Evolutionary conservation across 2,113 vertebrate species (phyloP).

Genomic region (Sylvia atricapilla): DNA sequence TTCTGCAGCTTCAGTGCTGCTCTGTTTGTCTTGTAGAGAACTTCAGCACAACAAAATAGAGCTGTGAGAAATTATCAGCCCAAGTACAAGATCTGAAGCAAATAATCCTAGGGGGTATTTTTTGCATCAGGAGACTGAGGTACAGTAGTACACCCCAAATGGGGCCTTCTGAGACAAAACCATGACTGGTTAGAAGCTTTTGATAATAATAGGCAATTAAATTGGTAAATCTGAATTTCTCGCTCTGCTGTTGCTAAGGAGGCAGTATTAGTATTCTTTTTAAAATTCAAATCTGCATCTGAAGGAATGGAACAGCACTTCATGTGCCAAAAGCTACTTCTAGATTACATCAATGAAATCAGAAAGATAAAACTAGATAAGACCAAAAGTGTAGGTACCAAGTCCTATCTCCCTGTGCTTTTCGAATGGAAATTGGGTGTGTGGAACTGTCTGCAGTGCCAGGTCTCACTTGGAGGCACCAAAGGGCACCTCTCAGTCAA

Average conservation of each 20-base stretch:
- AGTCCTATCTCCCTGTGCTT: neutral
- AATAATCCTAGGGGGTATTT: neutral
- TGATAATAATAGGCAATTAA: conserved; percentile 38
- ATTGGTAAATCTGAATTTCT: conserved; percentile 47
- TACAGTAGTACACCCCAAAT: neutral
- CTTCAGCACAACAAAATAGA: neutral
- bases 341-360: conserved; percentile 36
- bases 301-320: neutral
- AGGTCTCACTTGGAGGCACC: neutral
- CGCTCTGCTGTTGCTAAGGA: neutral
- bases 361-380: conserved; percentile 17
- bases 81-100: neutral
- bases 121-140: neutral
- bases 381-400: neutral
- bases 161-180: neutral
- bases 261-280: neutral
- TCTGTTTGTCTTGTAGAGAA: neutral
- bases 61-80: neutral
- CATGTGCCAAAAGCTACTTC: conserved; percentile 5
- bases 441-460: neutral
- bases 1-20: neutral
- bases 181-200: conserved; percentile 17
- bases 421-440: neutral
- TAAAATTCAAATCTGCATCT: conserved; percentile 13
- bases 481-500: fast-evolving